These are phyloP conservation scores for Xiphophorus maculatus DNA, from an alignment of 2,113 vertebrate species.

Conservation along the genomic window DNA sequence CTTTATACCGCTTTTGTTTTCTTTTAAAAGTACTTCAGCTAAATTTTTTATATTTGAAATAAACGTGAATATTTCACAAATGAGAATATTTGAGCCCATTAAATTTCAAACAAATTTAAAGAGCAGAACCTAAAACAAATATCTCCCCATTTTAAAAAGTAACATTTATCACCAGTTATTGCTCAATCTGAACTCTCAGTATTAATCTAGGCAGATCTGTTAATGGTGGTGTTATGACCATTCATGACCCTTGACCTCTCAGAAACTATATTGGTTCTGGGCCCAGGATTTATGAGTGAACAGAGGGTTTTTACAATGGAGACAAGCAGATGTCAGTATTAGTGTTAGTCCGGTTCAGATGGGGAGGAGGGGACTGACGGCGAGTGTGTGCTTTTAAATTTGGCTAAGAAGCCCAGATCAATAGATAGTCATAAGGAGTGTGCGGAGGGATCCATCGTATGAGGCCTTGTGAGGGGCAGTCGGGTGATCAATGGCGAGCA, in stretches of 20 bases:
- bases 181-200: constrained; percentile 11
- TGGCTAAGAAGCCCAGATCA: constrained; percentile 73
- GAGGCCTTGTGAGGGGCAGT: constrained; percentile 49
- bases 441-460: constrained; percentile 69
- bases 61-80: not conserved
- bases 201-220: constrained; percentile 50
- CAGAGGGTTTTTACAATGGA: constrained; percentile 69
- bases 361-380: constrained; percentile 45
- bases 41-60: not conserved
- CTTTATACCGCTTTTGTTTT: not conserved
- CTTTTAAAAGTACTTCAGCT: not conserved
- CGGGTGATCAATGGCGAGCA: constrained; percentile 78
- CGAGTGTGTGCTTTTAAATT: constrained; percentile 72
- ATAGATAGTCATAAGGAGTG: constrained; percentile 76
- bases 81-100: not conserved
- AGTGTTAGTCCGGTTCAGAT: constrained; percentile 52
- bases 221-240: constrained; percentile 66
- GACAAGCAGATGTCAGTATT: constrained; percentile 75
- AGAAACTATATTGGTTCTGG: constrained; percentile 72
- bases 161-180: not conserved
- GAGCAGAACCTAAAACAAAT: not conserved
- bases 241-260: constrained; percentile 64
- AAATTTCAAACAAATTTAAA: not conserved
- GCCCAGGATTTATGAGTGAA: constrained; percentile 72
- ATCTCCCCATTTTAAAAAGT: not conserved